Percentiles rank a stretch among this genome's conserved stretches.
Conservation (phyloP, 1,140 invertebrate species). For the Danaus melanippus region DNA sequence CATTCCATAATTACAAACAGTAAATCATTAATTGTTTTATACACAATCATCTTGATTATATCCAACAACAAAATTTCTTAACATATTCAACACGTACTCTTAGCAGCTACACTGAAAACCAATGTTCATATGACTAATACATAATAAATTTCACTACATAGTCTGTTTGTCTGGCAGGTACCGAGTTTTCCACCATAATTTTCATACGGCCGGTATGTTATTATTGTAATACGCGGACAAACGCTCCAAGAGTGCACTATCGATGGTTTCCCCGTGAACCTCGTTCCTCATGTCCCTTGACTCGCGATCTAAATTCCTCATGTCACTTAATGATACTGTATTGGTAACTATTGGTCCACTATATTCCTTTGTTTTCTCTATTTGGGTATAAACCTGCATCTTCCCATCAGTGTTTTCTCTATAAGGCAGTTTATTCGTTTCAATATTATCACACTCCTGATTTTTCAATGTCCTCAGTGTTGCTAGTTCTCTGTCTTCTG, state of each 20-base stretch:
- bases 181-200: constrained; percentile 12
- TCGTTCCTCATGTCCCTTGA: constrained; percentile 32
- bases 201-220: constrained; percentile 45
- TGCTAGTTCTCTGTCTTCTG: constrained; percentile 31
- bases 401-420: constrained; percentile 52
- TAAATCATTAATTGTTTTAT: no score
- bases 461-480: constrained; percentile 30
- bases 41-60: no score
- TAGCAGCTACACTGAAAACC: no score
- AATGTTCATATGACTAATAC: no score
- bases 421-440: constrained; percentile 21
- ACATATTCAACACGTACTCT: no score
- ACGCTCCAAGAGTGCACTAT: constrained; percentile 50
- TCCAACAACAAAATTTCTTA: no score
- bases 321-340: constrained; percentile 34
- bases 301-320: constrained; percentile 32
- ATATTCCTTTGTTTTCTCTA: constrained; percentile 41
- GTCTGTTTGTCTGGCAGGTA: constrained; percentile 12
- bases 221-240: constrained; percentile 48
- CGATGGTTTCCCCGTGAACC: constrained; percentile 36
- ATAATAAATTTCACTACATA: constrained; percentile 19
- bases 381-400: constrained; percentile 47
- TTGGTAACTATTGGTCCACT: constrained; percentile 25
- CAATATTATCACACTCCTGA: constrained; percentile 19
- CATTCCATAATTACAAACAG: no score